phyloP scores from a whole-genome alignment of 1,140 invertebrate genomes.

The Cephus cinctus region DNA sequence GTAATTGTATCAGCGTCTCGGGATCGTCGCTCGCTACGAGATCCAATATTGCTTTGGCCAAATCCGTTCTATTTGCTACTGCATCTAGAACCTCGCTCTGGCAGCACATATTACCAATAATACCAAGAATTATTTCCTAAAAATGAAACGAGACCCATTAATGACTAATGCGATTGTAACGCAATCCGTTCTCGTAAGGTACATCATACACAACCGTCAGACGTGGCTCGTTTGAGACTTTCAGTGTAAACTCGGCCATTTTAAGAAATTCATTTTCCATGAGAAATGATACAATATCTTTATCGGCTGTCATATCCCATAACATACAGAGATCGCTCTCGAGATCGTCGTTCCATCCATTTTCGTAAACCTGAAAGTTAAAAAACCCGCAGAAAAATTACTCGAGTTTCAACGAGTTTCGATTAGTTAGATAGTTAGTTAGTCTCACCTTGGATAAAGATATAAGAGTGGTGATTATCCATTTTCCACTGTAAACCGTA shows the following conservation, averaged over 20 bases:
- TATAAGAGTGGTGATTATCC: conserved; percentile 67
- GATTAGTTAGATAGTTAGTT: too few species aligned
- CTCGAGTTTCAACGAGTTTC: too few species aligned
- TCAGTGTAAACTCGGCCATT: conserved; percentile 53
- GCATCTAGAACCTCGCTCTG: conserved; percentile 51
- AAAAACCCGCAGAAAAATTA: too few species aligned
- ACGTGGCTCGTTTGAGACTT: conserved; percentile 55
- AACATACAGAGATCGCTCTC: conserved; percentile 71
- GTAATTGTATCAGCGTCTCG: conserved; percentile 65
- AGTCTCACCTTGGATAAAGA: conserved; percentile 50
- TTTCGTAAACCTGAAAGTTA: conserved; percentile 43
- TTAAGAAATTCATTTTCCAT: conserved; percentile 65
- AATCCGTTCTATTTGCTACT: conserved; percentile 46
- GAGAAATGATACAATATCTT: conserved; percentile 68
- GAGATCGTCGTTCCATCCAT: conserved; percentile 55
- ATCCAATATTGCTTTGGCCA: conserved; percentile 57
- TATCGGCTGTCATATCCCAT: conserved; percentile 77
- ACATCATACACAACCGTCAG: too few species aligned
- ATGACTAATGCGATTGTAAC: conserved; percentile 7
- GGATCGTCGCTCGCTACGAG: conserved; percentile 62
- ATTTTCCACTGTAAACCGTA: conserved; percentile 72
- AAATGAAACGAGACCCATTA: conserved; percentile 19
- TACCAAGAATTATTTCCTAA: conserved; percentile 71
- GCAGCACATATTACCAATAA: conserved; percentile 72
- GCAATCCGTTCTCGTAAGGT: too few species aligned